phyloP scores from a whole-genome alignment of 2,797 vertebrate species.

The Monodelphis domestica region DNA sequence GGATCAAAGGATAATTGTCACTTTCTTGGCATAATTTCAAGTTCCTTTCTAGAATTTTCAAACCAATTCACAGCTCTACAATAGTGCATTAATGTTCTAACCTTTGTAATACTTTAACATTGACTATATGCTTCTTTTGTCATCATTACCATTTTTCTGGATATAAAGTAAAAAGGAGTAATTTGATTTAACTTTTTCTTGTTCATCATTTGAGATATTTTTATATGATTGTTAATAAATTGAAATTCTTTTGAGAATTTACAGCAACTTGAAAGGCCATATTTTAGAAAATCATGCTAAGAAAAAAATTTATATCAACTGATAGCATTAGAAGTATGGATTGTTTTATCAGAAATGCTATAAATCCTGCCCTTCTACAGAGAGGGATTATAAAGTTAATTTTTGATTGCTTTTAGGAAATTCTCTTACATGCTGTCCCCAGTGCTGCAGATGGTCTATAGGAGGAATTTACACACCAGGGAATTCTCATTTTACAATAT shows the following conservation, averaged over 20 bases:
- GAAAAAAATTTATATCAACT: neutral
- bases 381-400: conserved; percentile 49
- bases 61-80: neutral
- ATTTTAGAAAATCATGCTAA: conserved; percentile 20
- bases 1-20: neutral
- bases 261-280: conserved; percentile 11
- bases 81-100: neutral
- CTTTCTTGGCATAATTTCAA: neutral
- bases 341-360: conserved; percentile 49
- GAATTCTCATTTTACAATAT: neutral
- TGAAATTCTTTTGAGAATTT: conserved; percentile 27
- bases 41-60: neutral
- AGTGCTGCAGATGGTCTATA: neutral
- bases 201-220: neutral
- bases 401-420: conserved; percentile 45
- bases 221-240: neutral
- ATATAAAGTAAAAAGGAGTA: neutral
- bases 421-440: conserved; percentile 16
- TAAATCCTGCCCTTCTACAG: conserved; percentile 46
- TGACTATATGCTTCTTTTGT: neutral
- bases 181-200: neutral
- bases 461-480: conserved; percentile 6
- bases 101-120: neutral
- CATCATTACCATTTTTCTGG: neutral
- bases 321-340: conserved; percentile 29